phyloP scores from a whole-genome alignment of 1,140 invertebrate species.

The Caligus rogercresseyi region DNA sequence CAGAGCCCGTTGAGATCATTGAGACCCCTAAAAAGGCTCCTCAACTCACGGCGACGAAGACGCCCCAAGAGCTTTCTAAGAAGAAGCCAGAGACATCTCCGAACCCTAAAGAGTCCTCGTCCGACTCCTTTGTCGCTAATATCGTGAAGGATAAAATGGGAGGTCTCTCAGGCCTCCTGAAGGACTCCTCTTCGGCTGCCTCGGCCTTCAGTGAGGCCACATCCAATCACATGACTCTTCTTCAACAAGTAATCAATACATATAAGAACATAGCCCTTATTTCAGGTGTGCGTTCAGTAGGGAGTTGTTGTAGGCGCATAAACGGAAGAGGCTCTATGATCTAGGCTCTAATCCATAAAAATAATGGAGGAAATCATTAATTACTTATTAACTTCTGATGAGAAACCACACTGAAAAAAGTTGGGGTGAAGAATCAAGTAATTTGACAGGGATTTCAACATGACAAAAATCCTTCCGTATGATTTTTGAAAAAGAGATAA shows the following conservation, averaged over 20 bases:
- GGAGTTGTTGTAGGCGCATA: no score
- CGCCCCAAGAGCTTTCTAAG: not conserved
- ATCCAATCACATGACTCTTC: not conserved
- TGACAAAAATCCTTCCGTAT: no score
- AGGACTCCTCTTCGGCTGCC: not conserved
- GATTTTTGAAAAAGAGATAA: no score
- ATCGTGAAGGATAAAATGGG: not conserved
- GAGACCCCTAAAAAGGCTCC: not conserved
- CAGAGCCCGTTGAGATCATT: not conserved
- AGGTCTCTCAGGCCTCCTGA: not conserved
- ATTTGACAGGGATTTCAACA: no score
- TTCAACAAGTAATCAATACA: not conserved
- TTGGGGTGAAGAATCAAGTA: no score
- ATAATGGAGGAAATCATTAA: no score
- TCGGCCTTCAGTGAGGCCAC: not conserved
- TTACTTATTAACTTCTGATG: no score
- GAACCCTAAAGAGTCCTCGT: not conserved
- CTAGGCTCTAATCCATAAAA: no score
- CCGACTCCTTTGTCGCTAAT: not conserved
- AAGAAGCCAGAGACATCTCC: not conserved
- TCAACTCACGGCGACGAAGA: not conserved
- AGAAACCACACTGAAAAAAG: no score
- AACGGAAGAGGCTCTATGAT: no score
- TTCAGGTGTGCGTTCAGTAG: no score
- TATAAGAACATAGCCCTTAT: no score